Evolutionary conservation across 2,797 vertebrate genomes (phyloP).

Genomic region (Sebastes cheni): DNA sequence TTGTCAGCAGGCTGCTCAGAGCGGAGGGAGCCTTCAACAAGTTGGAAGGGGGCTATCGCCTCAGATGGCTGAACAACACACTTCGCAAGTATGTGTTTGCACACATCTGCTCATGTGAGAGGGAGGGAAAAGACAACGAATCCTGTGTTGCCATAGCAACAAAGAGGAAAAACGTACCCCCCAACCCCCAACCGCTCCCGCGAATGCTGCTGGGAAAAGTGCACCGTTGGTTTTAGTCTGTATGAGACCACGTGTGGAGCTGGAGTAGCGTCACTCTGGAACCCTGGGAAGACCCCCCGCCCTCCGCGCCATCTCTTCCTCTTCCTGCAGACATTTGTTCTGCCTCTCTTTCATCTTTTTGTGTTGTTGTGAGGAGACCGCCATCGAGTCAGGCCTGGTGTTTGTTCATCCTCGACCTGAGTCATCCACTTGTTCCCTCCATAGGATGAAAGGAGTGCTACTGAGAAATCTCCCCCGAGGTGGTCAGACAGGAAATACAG

Average conservation of each 20-base stretch:
- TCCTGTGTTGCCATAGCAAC: conserved; percentile 80
- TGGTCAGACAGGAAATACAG: conserved; percentile 66
- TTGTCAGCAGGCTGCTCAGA: conserved; percentile 49
- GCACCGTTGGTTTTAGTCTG: conserved; percentile 8
- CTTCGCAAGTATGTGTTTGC: conserved; percentile 65
- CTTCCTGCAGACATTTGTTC: conserved; percentile 53
- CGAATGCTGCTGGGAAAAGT: conserved; percentile 42
- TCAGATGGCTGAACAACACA: conserved; percentile 50
- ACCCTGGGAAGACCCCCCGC: conserved; percentile 23
- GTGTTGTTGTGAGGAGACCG: conserved; percentile 48
- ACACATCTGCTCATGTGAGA: conserved; percentile 65
- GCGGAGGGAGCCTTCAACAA: conserved; percentile 34
- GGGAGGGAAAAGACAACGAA: conserved; percentile 56
- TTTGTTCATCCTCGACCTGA: conserved; percentile 61
- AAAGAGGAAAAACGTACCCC: conserved; percentile 38
- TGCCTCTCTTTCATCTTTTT: conserved; percentile 65
- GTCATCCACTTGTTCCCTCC: conserved; percentile 63
- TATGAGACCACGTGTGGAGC: conserved; percentile 8
- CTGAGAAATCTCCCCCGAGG: conserved; percentile 47
- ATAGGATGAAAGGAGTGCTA: conserved; percentile 66
- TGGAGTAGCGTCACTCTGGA: conserved; percentile 35
- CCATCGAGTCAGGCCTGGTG: conserved; percentile 27
- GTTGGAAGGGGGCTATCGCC: conserved; percentile 47
- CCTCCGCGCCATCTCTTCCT: conserved; percentile 16
- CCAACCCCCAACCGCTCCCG: not conserved